Base-by-base conservation (phyloP, 1,140 invertebrate species). In the Drosophila tropicalis region DNA sequence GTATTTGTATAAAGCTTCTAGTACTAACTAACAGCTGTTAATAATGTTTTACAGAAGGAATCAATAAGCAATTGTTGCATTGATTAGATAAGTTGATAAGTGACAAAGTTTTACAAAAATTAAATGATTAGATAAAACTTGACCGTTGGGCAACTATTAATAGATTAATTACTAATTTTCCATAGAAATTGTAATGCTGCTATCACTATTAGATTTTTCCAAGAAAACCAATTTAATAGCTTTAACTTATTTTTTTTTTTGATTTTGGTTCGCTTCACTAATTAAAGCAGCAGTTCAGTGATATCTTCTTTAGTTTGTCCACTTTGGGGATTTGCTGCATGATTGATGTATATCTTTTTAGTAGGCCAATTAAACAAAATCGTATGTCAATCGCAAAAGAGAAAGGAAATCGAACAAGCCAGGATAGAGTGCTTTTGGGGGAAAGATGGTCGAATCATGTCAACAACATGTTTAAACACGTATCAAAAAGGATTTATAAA, bases 401-500 rank as follows among this genome's bases (percentile, higher is more conserved):
- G 44, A 70, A 68, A 57, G 47, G 7, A 51, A 36, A 39, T 34
- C 44, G 34, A 72, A 63, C 15, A 58, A 19, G 51, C 47, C 25
- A n/a, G 13, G 22, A n/a, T 10, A n/a, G 71, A 44, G n/a, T 36
- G 60, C 44, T 55, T 29, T 6, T 29, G 29, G 47, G 41, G 56
- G 64, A 47, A 57, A 61, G 32, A 29, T 29, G 29, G 29, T 29
- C 25, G 79, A 72, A 63, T 74, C 66, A 83, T 89, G 84, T 89
- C 84, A 89, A 85, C 84, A 89, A 71, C 56, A 85, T 89, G 85
- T 90, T 89, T 89, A 89, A 89, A 81, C 85, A 90, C 78, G 85
- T 84, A 89, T 89, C 89, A 84, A 87, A 89, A 89, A 87, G 83
- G 83, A 87, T 87, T 87, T 87, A 83, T 70, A 63, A 68, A 78